Conservation (phyloP, 1,140 invertebrate genomes). For the Drosophila nigrodunni region DNA sequence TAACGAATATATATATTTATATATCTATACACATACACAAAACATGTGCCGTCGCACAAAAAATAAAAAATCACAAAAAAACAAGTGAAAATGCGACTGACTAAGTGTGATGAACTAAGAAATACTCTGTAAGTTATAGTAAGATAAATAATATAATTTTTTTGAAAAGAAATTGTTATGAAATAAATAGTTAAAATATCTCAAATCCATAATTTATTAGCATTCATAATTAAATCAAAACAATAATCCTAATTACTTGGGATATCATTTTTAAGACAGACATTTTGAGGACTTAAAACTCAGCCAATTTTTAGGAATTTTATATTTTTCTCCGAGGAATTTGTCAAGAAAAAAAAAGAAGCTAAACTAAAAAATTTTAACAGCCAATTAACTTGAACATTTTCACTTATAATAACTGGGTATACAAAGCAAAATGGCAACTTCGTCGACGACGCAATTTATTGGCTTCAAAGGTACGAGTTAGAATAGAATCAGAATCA, state of each 20-base stretch:
- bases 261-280: no score
- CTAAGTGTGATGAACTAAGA: background rate
- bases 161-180: background rate
- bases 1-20: slow-evolving; percentile 25
- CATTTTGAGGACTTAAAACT: no score
- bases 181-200: no score
- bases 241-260: no score
- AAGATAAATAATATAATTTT: no score
- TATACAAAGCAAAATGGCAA: slow-evolving; percentile 36
- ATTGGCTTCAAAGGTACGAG: slow-evolving; percentile 72
- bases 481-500: slow-evolving; percentile 16
- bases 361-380: no score
- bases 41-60: slow-evolving; percentile 38
- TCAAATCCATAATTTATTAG: no score
- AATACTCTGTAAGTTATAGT: background rate
- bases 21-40: slow-evolving; percentile 10
- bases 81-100: slow-evolving; percentile 11
- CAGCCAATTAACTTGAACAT: background rate
- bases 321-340: no score
- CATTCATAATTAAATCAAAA: no score
- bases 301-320: no score
- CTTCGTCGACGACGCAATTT: slow-evolving; percentile 61
- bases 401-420: background rate
- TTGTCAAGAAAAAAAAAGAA: no score
- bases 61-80: slow-evolving; percentile 30